phyloP scores from a whole-genome alignment of 2,888 invertebrate genomes.

The Macaria liturata region DNA sequence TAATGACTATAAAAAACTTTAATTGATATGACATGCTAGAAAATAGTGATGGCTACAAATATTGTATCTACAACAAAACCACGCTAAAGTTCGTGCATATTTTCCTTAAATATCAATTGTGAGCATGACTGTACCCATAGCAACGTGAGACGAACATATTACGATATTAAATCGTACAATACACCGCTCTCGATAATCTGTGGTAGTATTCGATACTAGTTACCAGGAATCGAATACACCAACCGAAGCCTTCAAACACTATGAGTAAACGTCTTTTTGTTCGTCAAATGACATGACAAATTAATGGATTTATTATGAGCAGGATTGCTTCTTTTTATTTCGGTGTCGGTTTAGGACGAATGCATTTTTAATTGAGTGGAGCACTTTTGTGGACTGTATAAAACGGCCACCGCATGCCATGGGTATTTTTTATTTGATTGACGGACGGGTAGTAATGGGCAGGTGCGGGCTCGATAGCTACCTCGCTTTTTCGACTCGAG shows the following conservation, averaged over 20 bases:
- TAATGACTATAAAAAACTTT: no score
- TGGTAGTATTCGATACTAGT: constrained; percentile 68
- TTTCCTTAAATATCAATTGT: constrained; percentile 23
- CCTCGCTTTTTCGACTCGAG: constrained; percentile 73
- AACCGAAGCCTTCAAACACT: constrained; percentile 41
- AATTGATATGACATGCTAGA: no score
- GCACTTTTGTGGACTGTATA: constrained; percentile 81
- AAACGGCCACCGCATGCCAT: constrained; percentile 78
- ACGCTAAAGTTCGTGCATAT: no score
- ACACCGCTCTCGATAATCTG: constrained; percentile 66
- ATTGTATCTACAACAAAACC: no score
- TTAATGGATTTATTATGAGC: constrained; percentile 83
- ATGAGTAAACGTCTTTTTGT: constrained; percentile 38
- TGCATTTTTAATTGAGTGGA: constrained; percentile 83
- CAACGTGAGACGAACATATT: constrained; percentile 53
- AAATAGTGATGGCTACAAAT: no score
- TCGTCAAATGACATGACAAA: constrained; percentile 82
- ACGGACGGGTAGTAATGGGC: constrained; percentile 82
- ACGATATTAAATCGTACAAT: constrained; percentile 73
- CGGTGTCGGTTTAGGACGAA: constrained; percentile 77
- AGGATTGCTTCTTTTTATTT: constrained; percentile 74
- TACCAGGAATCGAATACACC: constrained; percentile 59
- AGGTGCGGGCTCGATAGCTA: constrained; percentile 79
- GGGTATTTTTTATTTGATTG: constrained; percentile 81
- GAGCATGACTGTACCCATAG: constrained; percentile 49